Base-by-base conservation (phyloP, 2,797 vertebrate species). In the Buphagus erythrorhynchus region DNA sequence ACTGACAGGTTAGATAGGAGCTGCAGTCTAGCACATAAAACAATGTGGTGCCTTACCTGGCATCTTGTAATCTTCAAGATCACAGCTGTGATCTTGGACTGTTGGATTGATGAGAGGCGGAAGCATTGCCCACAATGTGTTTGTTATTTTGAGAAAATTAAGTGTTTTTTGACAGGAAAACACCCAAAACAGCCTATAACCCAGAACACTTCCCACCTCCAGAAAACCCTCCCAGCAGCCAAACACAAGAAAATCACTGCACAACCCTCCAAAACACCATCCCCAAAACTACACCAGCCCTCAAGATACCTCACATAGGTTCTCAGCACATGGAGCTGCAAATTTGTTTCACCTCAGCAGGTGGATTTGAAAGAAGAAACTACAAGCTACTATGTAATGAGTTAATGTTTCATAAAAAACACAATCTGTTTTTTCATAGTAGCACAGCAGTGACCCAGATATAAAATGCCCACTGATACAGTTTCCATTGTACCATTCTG, bases 231-330 rank as follows among this genome's bases (percentile, higher is more conserved):
- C 33, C 25, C 40, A 51, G 2, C 3, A 45, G 10, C 4, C 8
- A 46, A 57, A 62, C 10, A 58, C 8, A 19, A n/a, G 63, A 55
- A 14, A 1, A 4, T 3, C 11, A 40, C 6, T 3, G 8, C 8
- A 33, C 17, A 59, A 5, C 2, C 9, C 8, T 24, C 8, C 0
- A 4, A 16, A 22, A 3, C 6, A 13, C 18, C 21, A 25, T 1
- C 15, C 4, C 24, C 2, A 19, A 29, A 73, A 61, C 16, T 1
- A 0, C 43, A 46, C 1, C 5, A 35, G 16, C n/a, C 42, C 4
- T 79, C 43, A 38, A 2, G 3, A 1, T 74, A 22, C 18, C 4
- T 71, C 24, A 6, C 2, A 0, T 8, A 7, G 26, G 13, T 51
- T 67, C 36, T 82, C 49, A 86, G 57, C 16, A 12, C 5, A 3